Evolutionary conservation across 1,140 invertebrate species (phyloP).

Genomic region (Anastrepha obliqua): DNA sequence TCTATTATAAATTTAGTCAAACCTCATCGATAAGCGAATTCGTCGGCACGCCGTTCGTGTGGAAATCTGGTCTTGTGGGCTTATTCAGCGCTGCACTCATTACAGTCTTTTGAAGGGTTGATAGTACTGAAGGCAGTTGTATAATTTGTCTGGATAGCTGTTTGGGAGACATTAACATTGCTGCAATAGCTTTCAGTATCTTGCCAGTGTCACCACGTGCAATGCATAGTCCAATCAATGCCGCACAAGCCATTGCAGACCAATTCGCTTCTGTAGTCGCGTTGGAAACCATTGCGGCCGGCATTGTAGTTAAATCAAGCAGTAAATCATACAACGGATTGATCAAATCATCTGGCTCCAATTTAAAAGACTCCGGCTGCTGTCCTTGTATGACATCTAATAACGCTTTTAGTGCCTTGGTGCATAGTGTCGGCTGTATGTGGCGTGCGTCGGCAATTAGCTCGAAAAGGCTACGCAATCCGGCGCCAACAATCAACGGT

Average conservation of each 20-base stretch:
- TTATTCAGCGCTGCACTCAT: conserved; percentile 91
- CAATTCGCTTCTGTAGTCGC: conserved; percentile 79
- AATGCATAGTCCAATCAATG: conserved; percentile 92
- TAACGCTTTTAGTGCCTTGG: conserved; percentile 88
- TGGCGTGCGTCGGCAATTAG: conserved; percentile 90
- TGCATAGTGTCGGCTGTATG: conserved; percentile 88
- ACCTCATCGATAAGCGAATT: conserved; percentile 86
- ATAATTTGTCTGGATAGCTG: conserved; percentile 86
- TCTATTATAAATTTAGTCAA: conserved; percentile 44
- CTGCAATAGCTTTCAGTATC: conserved; percentile 88
- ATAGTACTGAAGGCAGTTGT: conserved; percentile 90
- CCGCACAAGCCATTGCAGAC: conserved; percentile 91
- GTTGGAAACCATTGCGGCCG: conserved; percentile 76
- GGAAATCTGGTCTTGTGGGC: conserved; percentile 89
- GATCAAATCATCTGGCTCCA: conserved; percentile 84
- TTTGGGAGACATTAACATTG: conserved; percentile 90
- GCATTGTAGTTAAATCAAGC: conserved; percentile 84
- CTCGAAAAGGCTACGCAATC: conserved; percentile 92
- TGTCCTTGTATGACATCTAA: conserved; percentile 91
- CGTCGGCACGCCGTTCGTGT: conserved; percentile 89
- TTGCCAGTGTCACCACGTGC: conserved; percentile 95
- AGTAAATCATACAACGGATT: conserved; percentile 87
- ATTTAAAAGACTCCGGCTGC: conserved; percentile 75
- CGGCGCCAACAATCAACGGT: conserved; percentile 90
- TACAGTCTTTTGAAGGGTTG: conserved; percentile 90